Base-by-base conservation (phyloP, 2,888 invertebrate genomes). In the Xanthia togata region DNA sequence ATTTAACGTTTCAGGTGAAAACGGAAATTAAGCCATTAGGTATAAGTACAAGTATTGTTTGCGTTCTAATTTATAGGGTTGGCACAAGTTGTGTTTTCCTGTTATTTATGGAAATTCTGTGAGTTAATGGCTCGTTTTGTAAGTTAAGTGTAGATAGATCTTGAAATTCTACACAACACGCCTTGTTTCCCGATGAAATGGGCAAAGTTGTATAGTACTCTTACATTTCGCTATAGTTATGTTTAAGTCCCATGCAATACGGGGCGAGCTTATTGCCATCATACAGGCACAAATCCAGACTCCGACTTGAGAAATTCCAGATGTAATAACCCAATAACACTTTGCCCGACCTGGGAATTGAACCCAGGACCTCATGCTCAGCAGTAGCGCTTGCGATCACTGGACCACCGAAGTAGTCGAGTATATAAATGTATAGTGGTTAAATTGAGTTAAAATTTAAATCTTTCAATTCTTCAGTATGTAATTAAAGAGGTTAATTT, bases 11-110 rank as follows among this genome's bases (percentile, higher is more conserved):
- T 41, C 69, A 62, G 57, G 20, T 63, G 67, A 76, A 69, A 85
- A 73, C 72, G 70, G 85, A 81, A 82, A 81, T 85, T 75, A 81
- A 74, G 60, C 65, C 76, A 63, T 76, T 85, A 26, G 14, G 76
- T 55, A 35, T 53, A 80, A 60, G 76, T 55, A 35, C 44, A 80
- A 60, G 76, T 60, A 82, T 82, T 85, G 85, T 70, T 60, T 73
- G 70, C 44, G 31, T 81, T 60, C 35, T 68, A 55, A 72, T 82
- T 59, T 75, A 82, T 81, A 63, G 64, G 26, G 44, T 35, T 35
- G 50, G 26, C 60, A 77, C 26, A 50, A 35, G 71, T 50, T 60
- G 35, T 53, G 31, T 57, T 60, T 76, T 80, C 80, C 41, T 14
- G 59, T 80, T 53, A 35, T 80, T 44, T 72, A 71, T 71, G 59